Conservation (phyloP, 2,888 invertebrate species). For the Chydorus sphaericus region DNA sequence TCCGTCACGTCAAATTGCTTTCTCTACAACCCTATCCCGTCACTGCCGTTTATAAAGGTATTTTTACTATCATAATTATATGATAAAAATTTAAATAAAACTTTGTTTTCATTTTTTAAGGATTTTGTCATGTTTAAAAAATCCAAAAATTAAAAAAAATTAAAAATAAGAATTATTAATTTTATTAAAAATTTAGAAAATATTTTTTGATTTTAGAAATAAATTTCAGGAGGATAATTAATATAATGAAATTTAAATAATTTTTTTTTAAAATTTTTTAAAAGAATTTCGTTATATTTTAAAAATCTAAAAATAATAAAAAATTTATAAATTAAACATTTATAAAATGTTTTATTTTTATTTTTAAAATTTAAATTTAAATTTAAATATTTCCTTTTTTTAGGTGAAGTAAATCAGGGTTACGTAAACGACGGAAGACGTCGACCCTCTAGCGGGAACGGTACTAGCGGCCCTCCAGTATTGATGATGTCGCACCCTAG, state of each 20-base stretch:
- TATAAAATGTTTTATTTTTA: neutral
- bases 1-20: conserved; percentile 69
- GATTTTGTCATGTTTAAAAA: no score
- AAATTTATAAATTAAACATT: neutral
- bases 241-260: no score
- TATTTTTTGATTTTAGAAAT: no score
- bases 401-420: conserved; percentile 77
- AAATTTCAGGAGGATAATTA: no score
- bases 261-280: neutral
- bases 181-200: no score
- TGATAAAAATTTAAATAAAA: neutral
- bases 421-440: conserved; percentile 72
- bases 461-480: conserved; percentile 72
- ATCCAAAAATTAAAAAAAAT: no score
- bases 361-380: no score
- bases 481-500: conserved; percentile 57
- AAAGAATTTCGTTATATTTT: neutral
- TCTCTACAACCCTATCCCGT: conserved; percentile 55
- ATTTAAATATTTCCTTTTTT: no score
- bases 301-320: neutral
- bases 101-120: neutral
- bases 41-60: conserved; percentile 47
- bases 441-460: conserved; percentile 55
- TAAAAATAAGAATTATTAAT: no score
- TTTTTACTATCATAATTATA: neutral